Base-by-base conservation (phyloP, 2,797 vertebrate species). In the Sebastes matsubarae region DNA sequence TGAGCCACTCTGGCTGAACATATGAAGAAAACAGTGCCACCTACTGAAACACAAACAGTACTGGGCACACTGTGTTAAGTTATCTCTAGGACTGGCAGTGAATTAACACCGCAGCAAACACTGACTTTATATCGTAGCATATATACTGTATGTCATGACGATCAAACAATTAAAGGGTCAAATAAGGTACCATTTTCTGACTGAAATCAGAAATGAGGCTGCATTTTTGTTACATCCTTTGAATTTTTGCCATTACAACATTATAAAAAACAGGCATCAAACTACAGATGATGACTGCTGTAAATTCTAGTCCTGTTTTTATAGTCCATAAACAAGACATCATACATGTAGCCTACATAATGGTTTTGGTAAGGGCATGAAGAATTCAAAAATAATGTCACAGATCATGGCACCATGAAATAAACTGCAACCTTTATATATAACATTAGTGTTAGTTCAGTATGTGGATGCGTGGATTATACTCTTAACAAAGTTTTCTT, bases 1-100 rank as follows among this genome's bases (percentile, higher is more conserved):
- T n/a, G 11, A 59, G 13, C 3, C n/a, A n/a, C 18, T 13, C 34
- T 34, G 38, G 52, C 8, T 50, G 38, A 57, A 22, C 16, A 65
- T 14, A 13, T 36, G 36, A 25, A 46, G 42, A 13, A n/a, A 71
- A 83, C 59, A 66, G 64, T 18, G 68, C 73, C 73, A 68, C 67
- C 67, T 68, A 61, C 46, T 36, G 72, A 12, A 4, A 69, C 16
- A 22, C 29, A n/a, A 25, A 5, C 12, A n/a, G 18, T 2, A 50
- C 29, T 69, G 65, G 1, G 3, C 29, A 29, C 8, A 18, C 24
- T 59, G 38, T 29, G 29, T 66, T 34, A 1, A 24, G 0, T 27
- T 2, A 58, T 12, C 14, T 60, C 30, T 38, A 3, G 34, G 24
- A 57, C 52, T 9, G 38, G 2, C 8, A 54, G 42, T 27, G 8